Base-by-base conservation (phyloP, 92 coral and sea anemone genomes). In the Desmophyllum pertusum region DNA sequence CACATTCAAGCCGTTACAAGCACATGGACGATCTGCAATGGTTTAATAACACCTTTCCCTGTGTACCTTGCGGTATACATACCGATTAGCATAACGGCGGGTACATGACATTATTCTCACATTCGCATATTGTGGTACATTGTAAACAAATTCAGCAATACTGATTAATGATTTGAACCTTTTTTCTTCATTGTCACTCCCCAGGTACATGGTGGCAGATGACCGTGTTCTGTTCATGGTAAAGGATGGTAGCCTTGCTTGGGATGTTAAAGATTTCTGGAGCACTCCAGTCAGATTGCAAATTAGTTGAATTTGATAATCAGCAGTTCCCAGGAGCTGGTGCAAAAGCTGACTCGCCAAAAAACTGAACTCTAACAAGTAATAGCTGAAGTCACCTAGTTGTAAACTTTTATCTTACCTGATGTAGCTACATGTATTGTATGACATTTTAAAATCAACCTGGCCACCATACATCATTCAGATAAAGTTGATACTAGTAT, bases 271-370 rank as follows among this genome's bases (percentile, higher is more conserved):
- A 85, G 99, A 96, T 71, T 96, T 87, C 67, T 67, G 94, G 43
- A 85, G 92, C 53, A 88, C 93, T 19, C n/a, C 99, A 96, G 75
- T 97, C 99, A 48, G 99, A 96, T 69, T 96, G 99, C 65, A 91
- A 89, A 87, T 80, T 89, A 73, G 99, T 96, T 25, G 96, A 95
- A 70, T 96, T 96, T 89, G 99, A 96, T n/a, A 96, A 96, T 85
- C 99, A 96, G 72, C 95, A 92, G 82, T 96, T 96, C 61, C 98
- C 97, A 13, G 99, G 99, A 23, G 91, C 80, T 48, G 98, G 89
- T 5, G 95, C 87, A 40, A 70, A 83, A 23, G 68, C 76, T 3
- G 74, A 89, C 19, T 77, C 78, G 35, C 62, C 72, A 15, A 92
- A 92, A 92, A 81, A 84, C 91, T 51, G 94, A 92, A 73, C 83